Evolutionary conservation across 2,888 invertebrate species (phyloP), one percentile per base, ranked within the genome.

Genomic region (Salpingus planirostris): DNA sequence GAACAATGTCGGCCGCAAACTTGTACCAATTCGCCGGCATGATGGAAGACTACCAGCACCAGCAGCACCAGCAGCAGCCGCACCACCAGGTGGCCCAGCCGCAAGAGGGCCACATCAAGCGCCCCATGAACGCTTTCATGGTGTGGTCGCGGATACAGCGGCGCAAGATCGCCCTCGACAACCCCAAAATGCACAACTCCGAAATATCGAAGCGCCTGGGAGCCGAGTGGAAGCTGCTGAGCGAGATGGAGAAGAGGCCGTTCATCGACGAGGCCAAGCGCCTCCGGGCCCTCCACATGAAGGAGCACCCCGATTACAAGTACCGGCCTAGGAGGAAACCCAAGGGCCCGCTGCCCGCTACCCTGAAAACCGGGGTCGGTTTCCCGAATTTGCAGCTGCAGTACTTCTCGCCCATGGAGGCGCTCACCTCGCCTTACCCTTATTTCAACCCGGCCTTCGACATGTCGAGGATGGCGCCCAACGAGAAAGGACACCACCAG

Each of bases 71-170:
- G n/a, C n/a, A n/a, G n/a, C n/a, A n/a, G n/a, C n/a, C n/a, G n/a
- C n/a, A n/a, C n/a, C n/a, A n/a, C n/a, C n/a, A n/a, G n/a, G n/a
- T n/a, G 15, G 42, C 36, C 2, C 38, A 31, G 27, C 45, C 41
- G 31, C 30, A 29, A 24, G 43, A 84, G 50, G 80, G 78, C 6
- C 90, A 92, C 65, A 91, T 96, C 57, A 96, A 95, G 65, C 71
- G 95, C 11, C 95, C 95, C 2, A 95, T 96, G 95, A 95, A 95
- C 68, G 93, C 95, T 0, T 95, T 95, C 67, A 95, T 95, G 92
- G 93, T 89, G 15, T 93, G 93, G 93, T 91, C 92, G 3, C 69
- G 92, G 23, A 81, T 90, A 22, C 91, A 93, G 63, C 70, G 93
- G 10, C 75, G 90, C 31, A 89, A 91, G 65, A 93, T 95, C 55